These are phyloP conservation scores for Mellivora capensis DNA, from an alignment of 2,113 vertebrate species.

Conservation along the genomic window DNA sequence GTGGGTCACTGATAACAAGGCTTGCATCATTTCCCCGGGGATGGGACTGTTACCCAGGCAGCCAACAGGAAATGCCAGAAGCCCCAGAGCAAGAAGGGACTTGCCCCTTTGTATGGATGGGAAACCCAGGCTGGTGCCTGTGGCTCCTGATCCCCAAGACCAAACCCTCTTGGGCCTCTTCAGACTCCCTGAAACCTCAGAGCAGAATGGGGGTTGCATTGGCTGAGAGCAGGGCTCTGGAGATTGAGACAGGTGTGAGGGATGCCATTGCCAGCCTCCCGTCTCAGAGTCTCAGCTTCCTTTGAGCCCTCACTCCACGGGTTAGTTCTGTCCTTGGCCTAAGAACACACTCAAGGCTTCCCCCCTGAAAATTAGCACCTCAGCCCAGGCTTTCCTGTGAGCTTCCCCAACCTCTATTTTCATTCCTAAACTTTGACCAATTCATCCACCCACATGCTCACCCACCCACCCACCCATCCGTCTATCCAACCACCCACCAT, in stretches of 20 bases:
- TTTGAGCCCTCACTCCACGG: background rate
- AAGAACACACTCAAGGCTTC: background rate
- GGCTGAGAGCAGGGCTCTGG: background rate
- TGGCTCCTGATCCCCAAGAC: background rate
- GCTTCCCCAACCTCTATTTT: too few species aligned
- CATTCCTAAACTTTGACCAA: background rate
- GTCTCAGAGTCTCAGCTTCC: background rate
- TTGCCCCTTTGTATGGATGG: background rate
- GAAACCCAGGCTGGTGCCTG: background rate
- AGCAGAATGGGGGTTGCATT: fast-evolving
- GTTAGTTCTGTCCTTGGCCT: background rate
- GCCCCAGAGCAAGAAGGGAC: background rate
- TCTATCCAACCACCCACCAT: fast-evolving
- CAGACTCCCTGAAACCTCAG: background rate
- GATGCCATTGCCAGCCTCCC: background rate
- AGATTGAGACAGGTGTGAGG: background rate
- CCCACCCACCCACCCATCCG: fast-evolving
- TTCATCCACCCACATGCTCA: fast-evolving
- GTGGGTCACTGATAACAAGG: slow-evolving; percentile 18
- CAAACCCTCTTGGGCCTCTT: fast-evolving
- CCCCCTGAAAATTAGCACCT: background rate
- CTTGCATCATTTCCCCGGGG: background rate
- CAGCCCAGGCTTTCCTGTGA: background rate
- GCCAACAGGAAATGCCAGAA: background rate
- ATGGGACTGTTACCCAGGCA: background rate